These are phyloP conservation scores for Teleopsis dalmanni DNA, from an alignment of 1,140 invertebrate genomes.

Conservation along the genomic window DNA sequence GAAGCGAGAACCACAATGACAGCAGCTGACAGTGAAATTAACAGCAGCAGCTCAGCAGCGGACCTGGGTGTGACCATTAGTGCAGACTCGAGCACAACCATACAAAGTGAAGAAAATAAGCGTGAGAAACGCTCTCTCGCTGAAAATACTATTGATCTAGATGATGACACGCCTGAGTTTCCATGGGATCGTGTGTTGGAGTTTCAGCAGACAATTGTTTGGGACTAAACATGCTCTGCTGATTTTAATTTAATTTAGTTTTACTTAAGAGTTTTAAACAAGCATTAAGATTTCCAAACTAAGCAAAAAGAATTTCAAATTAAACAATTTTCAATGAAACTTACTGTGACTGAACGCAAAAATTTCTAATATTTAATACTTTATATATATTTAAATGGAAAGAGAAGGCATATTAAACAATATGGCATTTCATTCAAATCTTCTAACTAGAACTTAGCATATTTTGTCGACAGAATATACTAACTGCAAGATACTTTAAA, in stretches of 20 bases:
- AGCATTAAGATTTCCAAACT: constrained; percentile 23
- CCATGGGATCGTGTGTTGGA: constrained; percentile 40
- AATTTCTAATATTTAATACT: background rate
- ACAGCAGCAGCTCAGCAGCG: constrained; percentile 9
- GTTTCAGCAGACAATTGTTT: constrained; percentile 36
- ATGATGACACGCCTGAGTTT: constrained; percentile 30
- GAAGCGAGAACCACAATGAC: constrained; percentile 24
- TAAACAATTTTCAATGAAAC: constrained; percentile 14
- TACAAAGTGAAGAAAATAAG: constrained; percentile 4
- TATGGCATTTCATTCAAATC: too few species aligned
- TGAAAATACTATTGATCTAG: constrained; percentile 6
- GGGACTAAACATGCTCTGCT: constrained; percentile 26
- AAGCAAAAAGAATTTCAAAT: constrained; percentile 4
- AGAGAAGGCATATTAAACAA: too few species aligned
- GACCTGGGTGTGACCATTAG: background rate
- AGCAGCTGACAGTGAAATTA: background rate
- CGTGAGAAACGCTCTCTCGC: constrained; percentile 22
- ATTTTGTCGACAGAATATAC: too few species aligned
- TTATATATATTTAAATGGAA: background rate
- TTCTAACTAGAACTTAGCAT: too few species aligned
- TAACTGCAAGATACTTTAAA: too few species aligned
- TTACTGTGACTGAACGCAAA: constrained; percentile 35
- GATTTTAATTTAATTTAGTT: too few species aligned
- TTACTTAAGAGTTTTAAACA: too few species aligned
- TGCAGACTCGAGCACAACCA: constrained; percentile 7